Conservation (phyloP, 2,113 vertebrate genomes). For the Tetraodon nigroviridis region DNA sequence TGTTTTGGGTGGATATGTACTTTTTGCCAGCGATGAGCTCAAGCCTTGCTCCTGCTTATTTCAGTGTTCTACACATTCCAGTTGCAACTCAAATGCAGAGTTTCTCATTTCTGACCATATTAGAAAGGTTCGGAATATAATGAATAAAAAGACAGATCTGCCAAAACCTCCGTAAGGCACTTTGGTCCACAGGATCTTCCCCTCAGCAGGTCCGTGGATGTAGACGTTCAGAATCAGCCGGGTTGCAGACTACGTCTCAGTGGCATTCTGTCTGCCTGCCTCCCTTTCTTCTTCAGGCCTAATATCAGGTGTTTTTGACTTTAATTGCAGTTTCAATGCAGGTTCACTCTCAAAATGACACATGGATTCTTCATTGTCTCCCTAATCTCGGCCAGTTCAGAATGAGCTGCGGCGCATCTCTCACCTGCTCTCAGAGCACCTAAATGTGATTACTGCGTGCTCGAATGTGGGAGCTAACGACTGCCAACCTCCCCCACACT, state of each 20-base stretch:
- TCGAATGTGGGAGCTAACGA: constrained; percentile 25
- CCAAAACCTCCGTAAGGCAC: constrained; percentile 41
- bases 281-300: constrained; percentile 22
- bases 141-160: constrained; percentile 5
- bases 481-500: constrained; percentile 13
- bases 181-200: constrained; percentile 52
- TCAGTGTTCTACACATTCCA: background rate
- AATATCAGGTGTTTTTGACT: constrained; percentile 11
- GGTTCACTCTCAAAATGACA: constrained; percentile 10
- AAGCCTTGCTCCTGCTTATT: constrained; percentile 45
- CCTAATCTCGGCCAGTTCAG: constrained; percentile 18
- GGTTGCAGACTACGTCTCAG: constrained; percentile 9
- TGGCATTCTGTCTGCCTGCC: constrained; percentile 5
- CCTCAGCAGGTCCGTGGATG: constrained; percentile 11
- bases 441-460: constrained; percentile 35
- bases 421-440: constrained; percentile 16
- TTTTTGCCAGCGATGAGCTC: constrained; percentile 7
- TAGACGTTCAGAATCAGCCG: constrained; percentile 9
- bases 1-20: background rate
- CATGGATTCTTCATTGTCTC: constrained; percentile 6
- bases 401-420: constrained; percentile 30
- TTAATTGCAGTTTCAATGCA: constrained; percentile 13
- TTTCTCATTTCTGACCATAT: constrained; percentile 1
- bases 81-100: too few species aligned
- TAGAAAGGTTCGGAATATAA: constrained; percentile 22